These are phyloP conservation scores for Halichoerus grypus DNA, from an alignment of 2,113 vertebrate species.

Conservation along the genomic window DNA sequence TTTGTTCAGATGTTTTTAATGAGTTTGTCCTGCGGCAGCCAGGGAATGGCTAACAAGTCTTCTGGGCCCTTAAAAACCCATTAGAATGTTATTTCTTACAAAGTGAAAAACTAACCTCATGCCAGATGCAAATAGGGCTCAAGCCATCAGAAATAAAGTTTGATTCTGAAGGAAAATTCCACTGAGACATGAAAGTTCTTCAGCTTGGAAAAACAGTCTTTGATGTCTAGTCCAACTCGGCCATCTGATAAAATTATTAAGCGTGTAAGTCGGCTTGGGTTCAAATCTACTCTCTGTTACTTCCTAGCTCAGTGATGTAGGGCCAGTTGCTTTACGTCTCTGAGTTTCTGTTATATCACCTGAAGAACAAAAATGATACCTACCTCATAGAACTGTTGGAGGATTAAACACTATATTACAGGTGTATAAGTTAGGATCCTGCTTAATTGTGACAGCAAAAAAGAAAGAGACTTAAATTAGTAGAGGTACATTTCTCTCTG, in stretches of 20 bases:
- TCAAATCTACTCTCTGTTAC: slow-evolving; percentile 55
- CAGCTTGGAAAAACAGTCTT: slow-evolving; percentile 75
- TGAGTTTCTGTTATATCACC: not conserved
- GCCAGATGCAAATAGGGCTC: slow-evolving; percentile 84
- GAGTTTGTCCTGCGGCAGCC: slow-evolving; percentile 84
- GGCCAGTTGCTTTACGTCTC: not conserved
- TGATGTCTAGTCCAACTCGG: slow-evolving; percentile 69
- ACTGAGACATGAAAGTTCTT: slow-evolving; percentile 80
- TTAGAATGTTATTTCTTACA: slow-evolving; percentile 85
- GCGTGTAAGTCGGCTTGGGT: slow-evolving; percentile 53
- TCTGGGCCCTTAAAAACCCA: slow-evolving; percentile 83
- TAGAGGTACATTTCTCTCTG: not conserved
- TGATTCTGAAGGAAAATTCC: slow-evolving; percentile 81
- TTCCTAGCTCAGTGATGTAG: not conserved
- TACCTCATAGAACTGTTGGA: not conserved
- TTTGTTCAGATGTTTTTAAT: slow-evolving; percentile 86
- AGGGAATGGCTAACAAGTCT: slow-evolving; percentile 84
- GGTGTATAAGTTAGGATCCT: not conserved
- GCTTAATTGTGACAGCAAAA: not conserved
- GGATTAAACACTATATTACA: not conserved
- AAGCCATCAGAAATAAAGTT: slow-evolving; percentile 82
- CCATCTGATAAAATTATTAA: slow-evolving; percentile 71
- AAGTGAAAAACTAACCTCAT: slow-evolving; percentile 84
- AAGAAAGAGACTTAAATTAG: not conserved
- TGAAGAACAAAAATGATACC: not conserved